Base-by-base conservation (phyloP, 2,888 invertebrate genomes). In the Cheilosia scutellata region DNA sequence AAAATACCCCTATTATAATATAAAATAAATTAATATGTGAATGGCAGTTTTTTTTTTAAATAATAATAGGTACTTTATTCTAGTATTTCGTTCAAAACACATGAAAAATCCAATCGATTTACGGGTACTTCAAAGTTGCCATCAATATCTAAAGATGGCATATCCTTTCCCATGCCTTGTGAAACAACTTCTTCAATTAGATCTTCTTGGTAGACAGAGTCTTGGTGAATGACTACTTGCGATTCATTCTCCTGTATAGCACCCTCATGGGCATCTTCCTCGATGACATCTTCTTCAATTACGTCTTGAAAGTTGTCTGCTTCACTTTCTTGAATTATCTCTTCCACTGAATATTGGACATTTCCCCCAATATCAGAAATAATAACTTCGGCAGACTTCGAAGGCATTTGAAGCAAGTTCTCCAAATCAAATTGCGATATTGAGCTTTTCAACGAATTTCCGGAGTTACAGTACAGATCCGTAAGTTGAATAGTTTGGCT, bases 151-250 rank as follows among this genome's bases (percentile, higher is more conserved):
- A 79, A 65, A 0, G 65, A 27, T 5, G 68, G 58, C 65, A 78
- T 71, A 25, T 84, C 75, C 27, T 84, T 79, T 6, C 29, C 70
- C 2, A 37, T 25, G 1, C 40, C 71, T n/a, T 79, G 71, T 20
- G 80, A 9, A 2, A 84, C 75, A 2, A 84, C 80, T 71, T 84
- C 84, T 60, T 84, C 84, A 5, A 84, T 84, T 6, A 84, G 20
- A 49, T 80, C 80, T 1, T 71, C 75, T 42, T 79, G 40, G n/a
- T 65, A 84, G 5, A 66, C 66, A 13, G 80, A 79, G 3, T 78
- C 83, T 9, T 78, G 62, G 6, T 72, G 9, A 7, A 44, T 51
- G 11, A 60, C n/a, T 16, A 75, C 78, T 47, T 68, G 33, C 0
- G n/a, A 5, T 13, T 4, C 16, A 2, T 53, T 62, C 7, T 62